phyloP scores from a whole-genome alignment of 2,113 vertebrate genomes.

The Lycocorax pyrrhopterus region DNA sequence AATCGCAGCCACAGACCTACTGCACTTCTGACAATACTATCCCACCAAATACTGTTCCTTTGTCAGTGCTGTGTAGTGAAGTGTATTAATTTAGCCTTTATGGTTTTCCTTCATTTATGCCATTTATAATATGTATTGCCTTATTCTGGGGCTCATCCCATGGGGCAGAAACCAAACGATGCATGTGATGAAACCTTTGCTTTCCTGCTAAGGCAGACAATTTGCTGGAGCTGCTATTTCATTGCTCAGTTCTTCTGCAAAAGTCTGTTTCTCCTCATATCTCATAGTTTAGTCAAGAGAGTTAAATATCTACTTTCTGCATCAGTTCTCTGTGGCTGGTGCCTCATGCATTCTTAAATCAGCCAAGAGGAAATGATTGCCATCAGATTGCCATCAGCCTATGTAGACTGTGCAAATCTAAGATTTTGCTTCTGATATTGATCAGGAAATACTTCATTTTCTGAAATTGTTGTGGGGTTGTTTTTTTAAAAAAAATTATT shows the following conservation, averaged over 20 bases:
- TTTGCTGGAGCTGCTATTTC: neutral
- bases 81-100: neutral
- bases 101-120: neutral
- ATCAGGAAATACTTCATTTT: neutral
- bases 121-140: neutral
- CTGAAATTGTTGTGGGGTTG: neutral
- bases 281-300: neutral
- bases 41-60: neutral
- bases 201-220: neutral
- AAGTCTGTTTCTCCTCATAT: neutral
- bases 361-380: neutral
- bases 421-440: neutral
- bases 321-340: neutral
- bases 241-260: neutral
- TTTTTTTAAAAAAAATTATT: neutral
- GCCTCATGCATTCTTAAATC: neutral
- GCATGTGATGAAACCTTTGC: neutral
- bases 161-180: rapidly evolving
- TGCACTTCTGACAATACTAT: neutral
- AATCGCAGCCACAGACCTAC: rapidly evolving
- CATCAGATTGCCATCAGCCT: neutral
- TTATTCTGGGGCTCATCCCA: neutral
- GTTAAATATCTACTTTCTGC: neutral
- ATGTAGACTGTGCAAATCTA: neutral
- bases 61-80: neutral